Percentiles rank a stretch among this genome's conserved stretches.
Evolutionary conservation across 2,113 vertebrate genomes (phyloP).

Genomic region (Carettochelys insculpta): DNA sequence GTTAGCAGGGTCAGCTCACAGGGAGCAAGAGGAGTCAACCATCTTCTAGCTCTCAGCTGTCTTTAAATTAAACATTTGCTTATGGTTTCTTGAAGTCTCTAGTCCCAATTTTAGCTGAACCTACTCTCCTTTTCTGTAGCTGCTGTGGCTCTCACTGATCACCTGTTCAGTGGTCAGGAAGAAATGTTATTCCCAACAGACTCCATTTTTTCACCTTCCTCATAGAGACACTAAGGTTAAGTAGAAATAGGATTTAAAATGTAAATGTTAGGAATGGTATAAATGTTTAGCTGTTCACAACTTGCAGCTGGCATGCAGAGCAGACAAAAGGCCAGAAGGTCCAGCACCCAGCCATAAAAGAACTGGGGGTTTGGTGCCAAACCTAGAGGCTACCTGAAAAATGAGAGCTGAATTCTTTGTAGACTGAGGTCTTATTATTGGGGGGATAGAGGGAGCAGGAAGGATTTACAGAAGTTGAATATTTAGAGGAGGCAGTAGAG

Average conservation of each 20-base stretch:
- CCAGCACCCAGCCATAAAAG: neutral
- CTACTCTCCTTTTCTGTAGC: neutral
- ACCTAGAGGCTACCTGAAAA: neutral
- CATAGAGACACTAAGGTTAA: neutral
- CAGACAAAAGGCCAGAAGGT: neutral
- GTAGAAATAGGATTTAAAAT: neutral
- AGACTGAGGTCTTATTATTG: neutral
- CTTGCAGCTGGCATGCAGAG: neutral
- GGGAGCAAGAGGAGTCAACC: neutral
- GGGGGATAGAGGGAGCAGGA: rapidly evolving
- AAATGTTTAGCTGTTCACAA: neutral
- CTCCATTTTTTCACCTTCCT: neutral
- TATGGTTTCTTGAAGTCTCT: neutral
- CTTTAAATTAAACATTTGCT: neutral
- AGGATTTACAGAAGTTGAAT: neutral
- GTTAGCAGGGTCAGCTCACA: neutral
- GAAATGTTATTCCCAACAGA: neutral
- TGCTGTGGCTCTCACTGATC: neutral
- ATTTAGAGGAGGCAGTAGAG: neutral
- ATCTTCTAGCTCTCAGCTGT: neutral
- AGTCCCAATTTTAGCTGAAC: neutral
- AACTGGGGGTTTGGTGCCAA: neutral
- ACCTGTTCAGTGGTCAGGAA: neutral
- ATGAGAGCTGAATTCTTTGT: neutral
- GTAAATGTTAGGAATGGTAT: neutral